A percentile compares a stretch with the other conserved stretches of the same genome.
Evolutionary conservation across 2,113 vertebrate genomes (phyloP).

Genomic region (Coturnix japonica): DNA sequence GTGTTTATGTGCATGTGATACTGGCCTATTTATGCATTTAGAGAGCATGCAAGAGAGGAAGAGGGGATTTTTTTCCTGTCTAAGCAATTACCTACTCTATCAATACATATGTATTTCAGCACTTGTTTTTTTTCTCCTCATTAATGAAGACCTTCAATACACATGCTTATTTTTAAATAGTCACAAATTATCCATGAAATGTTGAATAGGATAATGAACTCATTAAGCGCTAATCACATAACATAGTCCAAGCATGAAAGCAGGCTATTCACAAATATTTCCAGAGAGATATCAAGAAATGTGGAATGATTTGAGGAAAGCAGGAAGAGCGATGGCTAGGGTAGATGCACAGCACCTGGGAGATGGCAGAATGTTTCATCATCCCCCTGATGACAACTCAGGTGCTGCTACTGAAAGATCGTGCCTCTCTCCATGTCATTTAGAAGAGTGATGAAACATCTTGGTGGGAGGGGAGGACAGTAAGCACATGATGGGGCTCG

Average conservation of each 20-base stretch:
- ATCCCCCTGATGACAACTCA: fast-evolving
- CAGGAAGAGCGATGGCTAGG: not conserved
- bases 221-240: not conserved
- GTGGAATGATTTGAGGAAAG: fast-evolving
- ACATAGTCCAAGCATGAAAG: not conserved
- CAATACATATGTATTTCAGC: not conserved
- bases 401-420: not conserved
- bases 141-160: constrained; percentile 40
- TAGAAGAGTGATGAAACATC: constrained; percentile 6
- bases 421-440: not conserved
- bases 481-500: fast-evolving
- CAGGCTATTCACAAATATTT: not conserved
- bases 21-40: not conserved
- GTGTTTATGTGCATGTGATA: not conserved
- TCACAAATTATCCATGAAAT: constrained; percentile 48
- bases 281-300: not conserved
- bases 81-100: constrained; percentile 10
- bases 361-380: not conserved
- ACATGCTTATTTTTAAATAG: constrained; percentile 67
- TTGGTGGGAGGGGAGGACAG: not conserved
- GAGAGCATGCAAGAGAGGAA: not conserved
- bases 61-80: not conserved
- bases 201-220: constrained; percentile 65
- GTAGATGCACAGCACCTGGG: not conserved
- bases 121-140: constrained; percentile 15